These are phyloP conservation scores for Muntiacus reevesi DNA, from an alignment of 2,113 vertebrate species.

Conservation along the genomic window DNA sequence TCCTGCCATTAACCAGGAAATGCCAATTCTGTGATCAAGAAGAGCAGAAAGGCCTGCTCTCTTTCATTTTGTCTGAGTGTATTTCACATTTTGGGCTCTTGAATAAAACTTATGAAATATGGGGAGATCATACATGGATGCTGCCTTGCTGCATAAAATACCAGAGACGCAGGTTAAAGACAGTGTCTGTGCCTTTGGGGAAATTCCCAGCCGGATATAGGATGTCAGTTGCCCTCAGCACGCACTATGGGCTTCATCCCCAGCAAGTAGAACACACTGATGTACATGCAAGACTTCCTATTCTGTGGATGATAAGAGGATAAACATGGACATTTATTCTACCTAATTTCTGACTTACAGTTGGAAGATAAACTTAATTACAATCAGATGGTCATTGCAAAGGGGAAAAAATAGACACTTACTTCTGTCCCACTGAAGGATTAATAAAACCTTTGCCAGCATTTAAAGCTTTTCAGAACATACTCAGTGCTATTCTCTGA, in stretches of 20 bases:
- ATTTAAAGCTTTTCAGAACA: constrained; percentile 3
- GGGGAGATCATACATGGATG: not conserved
- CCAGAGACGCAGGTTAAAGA: not conserved
- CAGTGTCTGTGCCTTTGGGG: not conserved
- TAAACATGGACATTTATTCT: not conserved
- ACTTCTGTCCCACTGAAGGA: not conserved
- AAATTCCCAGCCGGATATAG: not conserved
- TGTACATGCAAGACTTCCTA: not conserved
- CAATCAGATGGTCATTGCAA: constrained; percentile 10
- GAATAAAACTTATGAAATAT: constrained; percentile 38
- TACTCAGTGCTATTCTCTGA: not conserved
- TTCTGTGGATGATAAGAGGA: not conserved
- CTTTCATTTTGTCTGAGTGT: not conserved
- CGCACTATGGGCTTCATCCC: not conserved
- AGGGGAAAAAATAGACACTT: not conserved
- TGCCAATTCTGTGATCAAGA: constrained; percentile 8
- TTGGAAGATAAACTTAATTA: constrained; percentile 46
- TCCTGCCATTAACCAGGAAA: not conserved
- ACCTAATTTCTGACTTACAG: not conserved
- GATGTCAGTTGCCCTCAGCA: not conserved
- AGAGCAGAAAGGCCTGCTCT: not conserved
- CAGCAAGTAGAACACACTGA: not conserved
- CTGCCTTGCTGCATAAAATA: not conserved
- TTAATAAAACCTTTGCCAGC: not conserved
- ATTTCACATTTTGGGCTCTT: not conserved